A percentile compares a stretch with the other conserved stretches of the same genome.
Conservation (phyloP, 2,888 invertebrate species). For the Athalia rosae region DNA sequence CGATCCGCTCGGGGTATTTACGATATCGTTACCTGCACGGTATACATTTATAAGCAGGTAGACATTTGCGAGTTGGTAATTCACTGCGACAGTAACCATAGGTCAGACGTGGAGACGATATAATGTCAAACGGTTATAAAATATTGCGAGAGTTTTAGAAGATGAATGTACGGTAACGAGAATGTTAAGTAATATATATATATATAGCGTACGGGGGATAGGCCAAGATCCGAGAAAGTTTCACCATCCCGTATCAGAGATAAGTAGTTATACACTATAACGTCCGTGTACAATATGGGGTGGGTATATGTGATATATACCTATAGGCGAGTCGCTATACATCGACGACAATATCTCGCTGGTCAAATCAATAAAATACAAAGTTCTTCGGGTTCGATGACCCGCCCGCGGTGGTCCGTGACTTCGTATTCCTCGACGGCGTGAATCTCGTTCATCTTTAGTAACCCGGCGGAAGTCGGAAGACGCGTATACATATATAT, state of each 20-base stretch:
- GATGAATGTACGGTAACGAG: conserved; percentile 3
- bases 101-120: conserved; percentile 67
- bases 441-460: conserved; percentile 24
- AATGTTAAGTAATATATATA: conserved; percentile 31
- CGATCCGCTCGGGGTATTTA: conserved; percentile 13
- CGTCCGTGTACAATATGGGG: no score
- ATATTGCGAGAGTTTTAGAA: conserved; percentile 59
- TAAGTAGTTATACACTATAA: no score
- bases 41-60: neutral
- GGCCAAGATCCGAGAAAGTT: conserved; percentile 22
- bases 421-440: conserved; percentile 23
- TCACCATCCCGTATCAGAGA: neutral
- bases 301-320: no score
- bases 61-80: neutral
- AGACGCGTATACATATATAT: conserved; percentile 4
- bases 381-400: conserved; percentile 61
- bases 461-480: conserved; percentile 13
- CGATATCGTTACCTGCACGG: neutral
- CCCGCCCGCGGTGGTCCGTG: conserved; percentile 28
- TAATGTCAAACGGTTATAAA: conserved; percentile 68
- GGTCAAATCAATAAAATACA: conserved; percentile 59
- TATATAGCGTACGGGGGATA: neutral
- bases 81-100: conserved; percentile 52
- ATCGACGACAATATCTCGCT: conserved; percentile 27
- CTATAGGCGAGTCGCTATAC: no score